Percentiles rank a stretch among this genome's conserved stretches.
phyloP scores from a whole-genome alignment of 1,140 invertebrate genomes.

The Aradophagus sp. region DNA sequence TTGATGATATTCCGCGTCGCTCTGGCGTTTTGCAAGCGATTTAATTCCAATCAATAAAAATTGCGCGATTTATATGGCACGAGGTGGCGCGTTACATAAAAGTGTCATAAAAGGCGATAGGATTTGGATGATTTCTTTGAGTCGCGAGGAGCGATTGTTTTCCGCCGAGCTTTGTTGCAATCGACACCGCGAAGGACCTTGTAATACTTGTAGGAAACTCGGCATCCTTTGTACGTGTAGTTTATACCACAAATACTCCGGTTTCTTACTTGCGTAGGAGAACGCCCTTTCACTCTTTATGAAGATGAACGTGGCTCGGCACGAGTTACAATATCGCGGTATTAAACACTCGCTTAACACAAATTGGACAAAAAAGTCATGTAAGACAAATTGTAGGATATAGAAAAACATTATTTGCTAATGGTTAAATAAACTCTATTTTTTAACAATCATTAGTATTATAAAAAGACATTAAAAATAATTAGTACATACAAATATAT shows the following conservation, averaged over 20 bases:
- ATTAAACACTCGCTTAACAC: neutral
- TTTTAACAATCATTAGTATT: too few relatives aligned
- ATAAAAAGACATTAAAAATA: too few relatives aligned
- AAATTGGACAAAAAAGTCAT: too few relatives aligned
- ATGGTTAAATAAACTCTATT: neutral
- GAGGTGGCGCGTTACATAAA: conserved; percentile 17
- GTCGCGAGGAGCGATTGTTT: conserved; percentile 17
- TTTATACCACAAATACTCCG: conserved; percentile 26
- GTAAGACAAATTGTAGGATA: neutral
- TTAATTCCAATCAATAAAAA: too few relatives aligned
- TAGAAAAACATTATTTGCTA: neutral
- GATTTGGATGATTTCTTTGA: conserved; percentile 12
- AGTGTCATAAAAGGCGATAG: conserved; percentile 16
- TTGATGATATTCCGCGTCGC: too few relatives aligned
- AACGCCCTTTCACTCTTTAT: conserved; percentile 35
- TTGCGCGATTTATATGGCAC: too few relatives aligned
- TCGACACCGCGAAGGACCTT: conserved; percentile 32
- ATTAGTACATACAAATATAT: too few relatives aligned
- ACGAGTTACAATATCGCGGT: neutral
- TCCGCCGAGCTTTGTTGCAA: conserved; percentile 20
- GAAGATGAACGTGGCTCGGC: conserved; percentile 7
- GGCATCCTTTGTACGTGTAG: conserved; percentile 24
- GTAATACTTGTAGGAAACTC: conserved; percentile 49
- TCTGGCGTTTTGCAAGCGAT: too few relatives aligned
- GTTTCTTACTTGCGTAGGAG: conserved; percentile 36